Evolutionary conservation across 2,113 vertebrate genomes (phyloP).

Genomic region (Heteronetta atricapilla): DNA sequence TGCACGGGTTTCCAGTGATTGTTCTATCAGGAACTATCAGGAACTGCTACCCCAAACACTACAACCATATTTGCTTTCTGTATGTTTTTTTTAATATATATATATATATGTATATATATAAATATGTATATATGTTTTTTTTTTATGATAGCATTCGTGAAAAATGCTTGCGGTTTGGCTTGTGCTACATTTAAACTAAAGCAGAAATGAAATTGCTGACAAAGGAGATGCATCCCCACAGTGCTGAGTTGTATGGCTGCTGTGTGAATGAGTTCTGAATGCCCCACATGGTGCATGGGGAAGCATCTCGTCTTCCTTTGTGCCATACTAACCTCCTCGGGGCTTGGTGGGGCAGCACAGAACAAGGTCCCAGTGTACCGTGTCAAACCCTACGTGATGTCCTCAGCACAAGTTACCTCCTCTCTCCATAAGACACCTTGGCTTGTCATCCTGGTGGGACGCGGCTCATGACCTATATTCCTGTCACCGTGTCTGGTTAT

Average conservation of each 20-base stretch:
- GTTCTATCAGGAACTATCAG: too few species aligned
- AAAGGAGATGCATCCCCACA: neutral
- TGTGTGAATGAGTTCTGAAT: neutral
- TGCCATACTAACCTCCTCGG: neutral
- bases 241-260: neutral
- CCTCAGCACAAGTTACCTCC: neutral
- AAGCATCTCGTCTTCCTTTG: neutral
- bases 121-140: too few species aligned
- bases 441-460: neutral
- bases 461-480: neutral
- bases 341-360: neutral
- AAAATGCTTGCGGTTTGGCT: neutral
- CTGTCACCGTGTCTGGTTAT: neutral
- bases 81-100: neutral
- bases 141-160: neutral
- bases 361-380: rapidly evolving
- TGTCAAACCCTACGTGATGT: rapidly evolving
- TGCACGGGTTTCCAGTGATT: neutral
- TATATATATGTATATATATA: too few species aligned
- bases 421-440: neutral
- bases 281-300: neutral
- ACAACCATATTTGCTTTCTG: neutral
- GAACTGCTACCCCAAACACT: neutral
- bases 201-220: neutral
- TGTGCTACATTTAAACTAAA: neutral